Base-by-base conservation (phyloP, 1,140 invertebrate species). In the Chionoecetes opilio region DNA sequence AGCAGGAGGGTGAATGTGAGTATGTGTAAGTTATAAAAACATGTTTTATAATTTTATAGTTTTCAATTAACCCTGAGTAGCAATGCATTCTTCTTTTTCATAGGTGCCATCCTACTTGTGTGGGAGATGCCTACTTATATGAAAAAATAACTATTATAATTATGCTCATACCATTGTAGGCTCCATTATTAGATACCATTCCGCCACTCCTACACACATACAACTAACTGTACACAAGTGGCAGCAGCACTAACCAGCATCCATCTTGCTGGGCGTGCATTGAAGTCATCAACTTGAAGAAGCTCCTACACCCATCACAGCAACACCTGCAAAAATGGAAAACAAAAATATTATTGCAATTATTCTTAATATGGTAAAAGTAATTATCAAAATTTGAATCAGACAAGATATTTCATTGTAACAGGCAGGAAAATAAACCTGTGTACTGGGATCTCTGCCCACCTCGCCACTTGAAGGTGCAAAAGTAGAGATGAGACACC, bases 211-310 rank as follows among this genome's bases (percentile, higher is more conserved):
- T 21, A 75, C 11, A 75, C 37, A 35, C 3, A 89, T 8, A 89
- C 0, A 21, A 89, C 35, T 3, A 26, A 8, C 5, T 6, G 26
- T 2, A 34, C 85, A 87, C 85, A 34, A 87, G 85, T 26, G 14
- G 11, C 3, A 34, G 31, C 32, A 34, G 9, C 0, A 29, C 92
- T 86, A 46, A 93, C 92, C 92, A 93, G 92, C 92, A 93, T 93
- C 92, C 92, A 93, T 93, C n/a, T 93, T 93, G 92, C 92, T 86
- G 84, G 82, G 46, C 82, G 82, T 93, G 75, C 92, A 93, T 93
- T 93, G 85, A 82, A 93, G 82, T 93, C 92, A 86, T 93, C 92
- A 93, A 93, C 82, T 75, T 75, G 89, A 91, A 35, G 21, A 86
- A 85, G 35, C 38, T 31, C 37, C 46, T 93, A 82, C 92, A 93